Percentiles rank a stretch among this genome's conserved stretches.
These are phyloP conservation scores for Larimichthys crocea DNA, from an alignment of 2,113 vertebrate species.

Conservation along the genomic window DNA sequence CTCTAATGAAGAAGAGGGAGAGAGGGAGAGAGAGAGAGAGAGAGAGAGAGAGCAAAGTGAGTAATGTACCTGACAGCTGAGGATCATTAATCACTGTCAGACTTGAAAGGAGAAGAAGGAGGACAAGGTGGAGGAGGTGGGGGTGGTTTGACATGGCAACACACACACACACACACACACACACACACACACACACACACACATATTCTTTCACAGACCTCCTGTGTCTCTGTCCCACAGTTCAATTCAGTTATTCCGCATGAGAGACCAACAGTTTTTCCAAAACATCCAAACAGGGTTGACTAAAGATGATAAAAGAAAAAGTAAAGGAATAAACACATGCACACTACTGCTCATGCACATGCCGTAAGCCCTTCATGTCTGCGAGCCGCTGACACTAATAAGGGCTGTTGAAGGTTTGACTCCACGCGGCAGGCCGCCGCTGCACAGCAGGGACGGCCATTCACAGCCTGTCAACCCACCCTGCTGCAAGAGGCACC, in stretches of 20 bases:
- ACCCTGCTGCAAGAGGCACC: constrained; percentile 60
- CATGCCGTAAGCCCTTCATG: constrained; percentile 54
- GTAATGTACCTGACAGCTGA: constrained; percentile 84
- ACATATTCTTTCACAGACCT: constrained; percentile 60
- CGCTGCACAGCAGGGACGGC: constrained; percentile 76
- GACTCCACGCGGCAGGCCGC: constrained; percentile 77
- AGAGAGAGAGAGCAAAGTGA: constrained; percentile 52
- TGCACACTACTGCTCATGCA: constrained; percentile 8
- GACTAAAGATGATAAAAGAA: constrained; percentile 39
- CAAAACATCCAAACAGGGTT: constrained; percentile 29
- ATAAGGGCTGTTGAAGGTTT: constrained; percentile 79
- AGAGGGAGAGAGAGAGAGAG: constrained; percentile 29
- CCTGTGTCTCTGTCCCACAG: constrained; percentile 34
- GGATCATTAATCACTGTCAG: constrained; percentile 85
- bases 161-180: constrained; percentile 30
- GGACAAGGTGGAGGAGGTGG: constrained; percentile 32
- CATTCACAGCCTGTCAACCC: constrained; percentile 81
- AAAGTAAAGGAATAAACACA: constrained; percentile 41
- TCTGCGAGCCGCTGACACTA: constrained; percentile 79
- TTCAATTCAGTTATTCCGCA: constrained; percentile 60
- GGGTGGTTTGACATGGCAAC: constrained; percentile 62
- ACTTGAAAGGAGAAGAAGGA: constrained; percentile 70
- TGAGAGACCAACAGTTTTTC: constrained; percentile 31
- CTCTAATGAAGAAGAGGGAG: constrained; percentile 1
- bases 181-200: constrained; percentile 25